These are phyloP conservation scores for Chironomus riparius DNA, from an alignment of 2,888 invertebrate genomes.

Conservation along the genomic window DNA sequence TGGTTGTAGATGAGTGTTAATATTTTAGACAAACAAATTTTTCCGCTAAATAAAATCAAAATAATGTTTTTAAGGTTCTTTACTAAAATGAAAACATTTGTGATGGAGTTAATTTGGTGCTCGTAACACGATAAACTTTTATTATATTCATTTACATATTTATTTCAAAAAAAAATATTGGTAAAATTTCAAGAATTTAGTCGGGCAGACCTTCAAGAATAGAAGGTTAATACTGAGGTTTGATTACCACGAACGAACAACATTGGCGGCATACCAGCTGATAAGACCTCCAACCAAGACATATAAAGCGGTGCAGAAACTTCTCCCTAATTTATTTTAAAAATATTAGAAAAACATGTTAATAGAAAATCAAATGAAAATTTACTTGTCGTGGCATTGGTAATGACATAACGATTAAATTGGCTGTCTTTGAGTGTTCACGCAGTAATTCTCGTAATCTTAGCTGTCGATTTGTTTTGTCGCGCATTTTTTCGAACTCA, in stretches of 20 bases:
- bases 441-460: conserved; percentile 80
- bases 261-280: conserved; percentile 81
- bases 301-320: conserved; percentile 88
- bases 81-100: not conserved
- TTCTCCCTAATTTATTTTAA: conserved; percentile 48
- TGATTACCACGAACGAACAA: conserved; percentile 80
- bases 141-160: not conserved
- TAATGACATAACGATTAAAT: conserved; percentile 91
- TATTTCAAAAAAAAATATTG: not conserved
- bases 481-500: conserved; percentile 64
- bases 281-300: conserved; percentile 91
- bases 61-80: not conserved
- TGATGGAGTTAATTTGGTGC: too few relatives aligned
- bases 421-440: conserved; percentile 76
- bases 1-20: not conserved
- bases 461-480: conserved; percentile 85
- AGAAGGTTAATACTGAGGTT: conserved; percentile 79
- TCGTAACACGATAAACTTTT: too few relatives aligned
- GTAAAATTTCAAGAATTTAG: not conserved
- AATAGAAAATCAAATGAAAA: not conserved
- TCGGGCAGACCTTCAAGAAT: conserved; percentile 52
- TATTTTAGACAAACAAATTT: not conserved
- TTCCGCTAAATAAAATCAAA: not conserved
- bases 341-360: not conserved
- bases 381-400: conserved; percentile 83